Percentiles rank a stretch among this genome's conserved stretches.
These are phyloP conservation scores for Meta bourneti DNA, from an alignment of 2,888 invertebrate genomes.

Conservation along the genomic window DNA sequence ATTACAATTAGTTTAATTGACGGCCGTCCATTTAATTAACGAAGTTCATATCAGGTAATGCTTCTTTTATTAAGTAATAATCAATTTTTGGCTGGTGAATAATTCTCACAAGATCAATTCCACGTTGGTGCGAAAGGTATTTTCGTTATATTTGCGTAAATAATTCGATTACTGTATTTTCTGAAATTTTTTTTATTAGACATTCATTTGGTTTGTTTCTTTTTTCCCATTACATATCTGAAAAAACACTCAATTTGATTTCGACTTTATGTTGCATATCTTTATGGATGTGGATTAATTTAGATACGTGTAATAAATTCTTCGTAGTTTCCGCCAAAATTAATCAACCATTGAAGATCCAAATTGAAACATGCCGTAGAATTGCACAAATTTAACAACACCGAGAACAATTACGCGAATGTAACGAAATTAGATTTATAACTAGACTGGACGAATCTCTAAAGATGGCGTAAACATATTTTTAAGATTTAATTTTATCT, in stretches of 20 bases:
- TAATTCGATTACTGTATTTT: not conserved
- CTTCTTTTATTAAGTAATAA: slow-evolving; percentile 11
- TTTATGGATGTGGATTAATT: not conserved
- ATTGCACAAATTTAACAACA: too few relatives aligned
- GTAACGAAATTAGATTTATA: too few relatives aligned
- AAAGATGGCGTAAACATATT: too few relatives aligned
- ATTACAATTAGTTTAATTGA: slow-evolving; percentile 62
- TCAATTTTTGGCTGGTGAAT: not conserved
- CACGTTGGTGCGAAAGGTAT: not conserved
- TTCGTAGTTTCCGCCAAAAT: not conserved
- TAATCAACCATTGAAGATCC: not conserved
- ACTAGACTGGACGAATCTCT: too few relatives aligned
- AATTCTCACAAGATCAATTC: not conserved
- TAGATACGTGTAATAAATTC: not conserved
- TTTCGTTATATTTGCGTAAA: not conserved
- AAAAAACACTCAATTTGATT: not conserved
- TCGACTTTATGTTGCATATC: not conserved
- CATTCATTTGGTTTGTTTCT: not conserved
- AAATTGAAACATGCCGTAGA: not conserved
- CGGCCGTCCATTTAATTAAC: slow-evolving; percentile 41
- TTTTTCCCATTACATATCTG: not conserved
- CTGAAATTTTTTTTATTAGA: not conserved
- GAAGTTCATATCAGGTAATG: not conserved
- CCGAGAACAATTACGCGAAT: too few relatives aligned
- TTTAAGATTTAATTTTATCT: too few relatives aligned